Base-by-base conservation (phyloP, 1,140 invertebrate genomes). In the Cydia strobilella region DNA sequence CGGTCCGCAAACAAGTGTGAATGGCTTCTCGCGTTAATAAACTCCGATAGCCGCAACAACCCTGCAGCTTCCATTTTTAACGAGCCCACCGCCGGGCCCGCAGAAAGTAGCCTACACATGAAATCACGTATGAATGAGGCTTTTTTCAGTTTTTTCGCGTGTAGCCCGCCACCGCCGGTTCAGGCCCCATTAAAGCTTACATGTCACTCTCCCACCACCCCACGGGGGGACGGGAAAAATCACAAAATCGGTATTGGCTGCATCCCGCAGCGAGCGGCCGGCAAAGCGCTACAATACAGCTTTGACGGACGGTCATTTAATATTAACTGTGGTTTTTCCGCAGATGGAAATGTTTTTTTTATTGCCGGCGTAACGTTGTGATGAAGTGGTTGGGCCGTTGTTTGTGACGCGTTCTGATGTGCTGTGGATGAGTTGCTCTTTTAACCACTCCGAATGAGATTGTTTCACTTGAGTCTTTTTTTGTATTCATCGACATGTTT, bases 291-390 rank as follows among this genome's bases (percentile, higher is more conserved):
- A 89, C 89, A 89, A 92, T 90, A 90, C 86, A 86, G 87, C 90
- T 91, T 92, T 92, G 90, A 92, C 87, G 85, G 84, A 90, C 90
- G 89, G 86, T 92, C 90, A 90, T 92, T 91, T 92, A 92, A 91
- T 92, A 92, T 92, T 92, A 92, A 91, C 90, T 91, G 90, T 86
- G 90, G 90, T 92, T 92, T 89, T 89, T 87, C 90, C 87, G 87
- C 89, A 90, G 87, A 92, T 92, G 90, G 88, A 89, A 92, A 91
- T 91, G 87, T 92, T 92, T 91, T 92, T 91, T 92, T 91, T 91
- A 90, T 90, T 87, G 85, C 78, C 79, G 76, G 82, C 82, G 87
- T 88, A 86, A 89, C 89, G 86, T 83, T 77, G 88, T 91, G 90
- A 92, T 91, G 89, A 92, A 91, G 90, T 91, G 89, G 89, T 84